Evolutionary conservation across 2,797 vertebrate species (phyloP).

Genomic region (Hippopotamyrus pictus): DNA sequence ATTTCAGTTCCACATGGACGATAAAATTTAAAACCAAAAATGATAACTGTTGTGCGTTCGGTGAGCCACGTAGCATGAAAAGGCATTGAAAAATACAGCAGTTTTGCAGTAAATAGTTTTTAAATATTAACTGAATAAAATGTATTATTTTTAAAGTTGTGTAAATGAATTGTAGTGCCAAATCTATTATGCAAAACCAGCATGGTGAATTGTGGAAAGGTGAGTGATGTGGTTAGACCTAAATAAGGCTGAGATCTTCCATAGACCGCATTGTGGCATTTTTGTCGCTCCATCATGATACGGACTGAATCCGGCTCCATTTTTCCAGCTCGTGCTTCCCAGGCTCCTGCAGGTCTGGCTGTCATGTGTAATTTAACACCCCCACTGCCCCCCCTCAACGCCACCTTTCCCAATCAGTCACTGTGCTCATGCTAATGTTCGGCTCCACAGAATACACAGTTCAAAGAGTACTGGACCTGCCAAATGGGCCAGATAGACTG

Average conservation of each 20-base stretch:
- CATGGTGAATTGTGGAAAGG: constrained; percentile 2
- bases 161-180: constrained; percentile 23
- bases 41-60: not conserved
- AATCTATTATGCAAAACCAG: constrained; percentile 30
- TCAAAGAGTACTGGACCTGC: constrained; percentile 87
- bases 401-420: constrained; percentile 65
- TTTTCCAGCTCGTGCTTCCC: constrained; percentile 66
- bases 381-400: constrained; percentile 62
- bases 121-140: not conserved
- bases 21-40: not conserved
- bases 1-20: not conserved
- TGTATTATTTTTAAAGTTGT: not conserved
- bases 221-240: not conserved
- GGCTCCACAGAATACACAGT: constrained; percentile 86
- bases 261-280: constrained; percentile 1
- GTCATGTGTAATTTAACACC: constrained; percentile 99
- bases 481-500: constrained; percentile 91
- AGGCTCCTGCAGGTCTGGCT: constrained; percentile 86
- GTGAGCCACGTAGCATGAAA: not conserved
- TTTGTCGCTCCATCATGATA: constrained; percentile 57
- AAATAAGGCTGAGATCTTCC: not conserved
- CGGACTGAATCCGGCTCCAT: constrained; percentile 62
- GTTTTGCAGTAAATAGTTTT: not conserved
- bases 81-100: not conserved
- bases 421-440: constrained; percentile 85